Base-by-base conservation (phyloP, 2,797 vertebrate genomes). In the Oophaga sylvatica region DNA sequence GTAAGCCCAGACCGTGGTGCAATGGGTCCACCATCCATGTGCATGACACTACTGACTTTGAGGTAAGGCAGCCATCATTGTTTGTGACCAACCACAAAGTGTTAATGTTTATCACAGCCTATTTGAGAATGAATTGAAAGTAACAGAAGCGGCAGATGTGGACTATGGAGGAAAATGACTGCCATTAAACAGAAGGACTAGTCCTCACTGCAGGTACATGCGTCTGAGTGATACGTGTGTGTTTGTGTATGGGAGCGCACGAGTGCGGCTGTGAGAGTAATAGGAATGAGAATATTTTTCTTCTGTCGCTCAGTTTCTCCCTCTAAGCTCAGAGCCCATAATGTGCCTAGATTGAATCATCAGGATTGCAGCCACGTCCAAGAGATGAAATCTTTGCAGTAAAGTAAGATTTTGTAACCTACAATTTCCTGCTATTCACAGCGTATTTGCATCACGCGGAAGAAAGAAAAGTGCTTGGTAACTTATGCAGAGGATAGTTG, bases 331-430 rank as follows among this genome's bases (percentile, higher is more conserved):
- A 45, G 73, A 83, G 63, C 45, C 81, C 35, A 41, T 79, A 87
- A 83, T 87, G 57, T 63, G 71, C 53, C 63, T 57, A 87, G 87
- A 87, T 87, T 87, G 73, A 87, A 68, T 73, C 81, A 87, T 87
- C 76, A 63, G 45, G 65, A 87, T 75, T 79, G 80, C 81, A 87
- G 75, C 73, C 87, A 80, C 87, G 76, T 87, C 60, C 45, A 11
- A 15, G 17, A 84, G 56, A 87, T 87, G 81, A 87, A 71, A 60
- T 67, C 87, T 80, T 31, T 45, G 57, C 73, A 22, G 57, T 59
- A 62, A 83, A 84, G 73, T 71, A 59, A 41, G 71, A 63, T 80
- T 86, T 87, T 87, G 81, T n/a, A 87, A 81, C 31, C 81, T 41
- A 87, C 81, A 84, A 84, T 83, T 84, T 87, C 73, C 62, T 78